Base-by-base conservation (phyloP, 1,140 invertebrate species). In the Brachionus rubens region DNA sequence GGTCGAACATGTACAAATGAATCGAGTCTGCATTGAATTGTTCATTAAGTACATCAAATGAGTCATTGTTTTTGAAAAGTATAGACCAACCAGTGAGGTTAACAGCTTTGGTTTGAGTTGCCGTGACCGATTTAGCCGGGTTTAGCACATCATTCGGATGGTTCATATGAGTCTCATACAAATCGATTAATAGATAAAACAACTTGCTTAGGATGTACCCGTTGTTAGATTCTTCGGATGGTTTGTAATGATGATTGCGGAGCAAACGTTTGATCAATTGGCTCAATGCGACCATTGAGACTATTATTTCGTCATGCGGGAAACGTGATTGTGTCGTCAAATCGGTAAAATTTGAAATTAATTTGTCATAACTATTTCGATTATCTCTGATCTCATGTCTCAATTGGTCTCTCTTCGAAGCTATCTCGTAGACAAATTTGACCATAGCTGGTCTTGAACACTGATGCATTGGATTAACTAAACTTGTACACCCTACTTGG, bases 401-500 rank as follows among this genome's bases (percentile, higher is more conserved):
- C 12, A 72, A 72, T 40, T 72, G 68, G 19, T 72, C 68, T 21
- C 68, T 30, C 50, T 72, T 72, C 12, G 46, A 50, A 9, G 68
- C 68, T 24, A 72, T 24, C 14, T 72, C 68, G 24, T 72, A 72
- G 3, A 72, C 68, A 54, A 72, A 72, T 54, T 72, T 72, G 24
- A 72, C 68, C 68, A 72, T 72, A 12, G 72, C 72, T 30, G 72
- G 72, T 19, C 72, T 47, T 10, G 50, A 50, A 36, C 72, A 75
- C 24, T 75, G 72, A 41, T 75, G 72, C 48, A 75, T 54, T 14
- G 72, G 72, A 75, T 75, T 75, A 9, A 75, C 26, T 3, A 75
- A 19, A 75, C 48, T 75, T 6, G 48, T 30, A 19, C 72, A 75
- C 12, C 19, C 9, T 7, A 54, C 72, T 43, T 75, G 72, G 5